Evolutionary conservation across 1,140 invertebrate species (phyloP).

Genomic region (Marisa cornuarietis): DNA sequence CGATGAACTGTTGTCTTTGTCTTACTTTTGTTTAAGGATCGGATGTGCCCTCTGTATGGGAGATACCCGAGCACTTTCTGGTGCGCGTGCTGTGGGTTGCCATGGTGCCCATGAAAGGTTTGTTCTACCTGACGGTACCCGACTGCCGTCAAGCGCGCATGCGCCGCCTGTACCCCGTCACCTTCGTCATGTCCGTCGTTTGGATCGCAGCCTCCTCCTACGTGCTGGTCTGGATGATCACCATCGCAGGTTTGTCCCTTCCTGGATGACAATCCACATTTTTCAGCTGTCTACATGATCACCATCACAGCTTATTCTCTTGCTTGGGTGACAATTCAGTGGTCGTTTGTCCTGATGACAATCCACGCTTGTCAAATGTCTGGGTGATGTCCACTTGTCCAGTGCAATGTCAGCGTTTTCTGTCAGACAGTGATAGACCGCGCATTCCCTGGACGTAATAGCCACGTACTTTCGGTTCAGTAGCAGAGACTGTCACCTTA

Average conservation of each 20-base stretch:
- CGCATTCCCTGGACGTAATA: too few relatives aligned
- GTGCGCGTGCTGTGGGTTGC: constrained; percentile 47
- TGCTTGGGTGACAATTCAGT: too few relatives aligned
- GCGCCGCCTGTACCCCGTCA: constrained; percentile 82
- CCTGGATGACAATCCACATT: not conserved
- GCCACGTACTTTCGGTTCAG: too few relatives aligned
- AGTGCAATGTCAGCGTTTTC: too few relatives aligned
- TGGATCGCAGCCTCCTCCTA: constrained; percentile 91
- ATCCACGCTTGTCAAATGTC: too few relatives aligned
- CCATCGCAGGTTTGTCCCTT: constrained; percentile 70
- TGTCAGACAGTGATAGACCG: too few relatives aligned
- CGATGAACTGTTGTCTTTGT: not conserved
- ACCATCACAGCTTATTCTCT: too few relatives aligned
- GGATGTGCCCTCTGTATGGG: constrained; percentile 50
- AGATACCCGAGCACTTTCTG: constrained; percentile 40
- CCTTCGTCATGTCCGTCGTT: constrained; percentile 86
- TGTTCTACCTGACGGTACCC: constrained; percentile 79
- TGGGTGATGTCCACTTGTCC: too few relatives aligned
- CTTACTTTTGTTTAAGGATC: constrained; percentile 27
- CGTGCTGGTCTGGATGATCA: constrained; percentile 91
- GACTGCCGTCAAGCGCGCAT: constrained; percentile 78
- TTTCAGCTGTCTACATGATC: not conserved
- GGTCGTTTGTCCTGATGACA: too few relatives aligned
- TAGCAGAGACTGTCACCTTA: too few relatives aligned
- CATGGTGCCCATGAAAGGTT: constrained; percentile 67